These are phyloP conservation scores for Drosophila auraria DNA, from an alignment of 1,140 invertebrate species.

Conservation along the genomic window DNA sequence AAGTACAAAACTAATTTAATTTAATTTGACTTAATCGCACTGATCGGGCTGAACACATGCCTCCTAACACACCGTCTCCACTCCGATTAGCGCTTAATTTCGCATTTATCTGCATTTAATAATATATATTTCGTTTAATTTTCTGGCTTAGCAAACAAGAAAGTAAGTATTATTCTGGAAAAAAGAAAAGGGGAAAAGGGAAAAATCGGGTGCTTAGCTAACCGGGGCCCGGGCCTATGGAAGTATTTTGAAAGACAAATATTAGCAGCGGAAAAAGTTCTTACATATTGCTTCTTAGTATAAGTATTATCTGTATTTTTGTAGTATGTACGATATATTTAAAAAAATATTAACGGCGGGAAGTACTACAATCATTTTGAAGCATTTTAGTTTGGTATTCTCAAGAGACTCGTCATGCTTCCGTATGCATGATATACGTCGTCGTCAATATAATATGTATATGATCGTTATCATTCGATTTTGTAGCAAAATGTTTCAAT, in stretches of 20 bases:
- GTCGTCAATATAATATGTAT: constrained; percentile 48
- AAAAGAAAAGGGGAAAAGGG: not conserved
- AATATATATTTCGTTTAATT: constrained; percentile 6
- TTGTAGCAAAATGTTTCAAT: constrained; percentile 76
- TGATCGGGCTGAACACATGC: constrained; percentile 41
- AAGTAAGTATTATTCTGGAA: constrained; percentile 13
- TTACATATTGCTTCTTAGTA: constrained; percentile 43
- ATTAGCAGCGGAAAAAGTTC: constrained; percentile 59
- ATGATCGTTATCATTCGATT: constrained; percentile 68
- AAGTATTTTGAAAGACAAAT: constrained; percentile 71
- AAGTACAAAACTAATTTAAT: constrained; percentile 61
- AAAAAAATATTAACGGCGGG: constrained; percentile 82
- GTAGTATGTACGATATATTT: constrained; percentile 60
- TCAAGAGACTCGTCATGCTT: constrained; percentile 24
- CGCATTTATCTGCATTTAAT: constrained; percentile 2
- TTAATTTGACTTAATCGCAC: constrained; percentile 55
- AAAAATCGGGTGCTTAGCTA: constrained; percentile 19
- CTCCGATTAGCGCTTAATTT: constrained; percentile 5
- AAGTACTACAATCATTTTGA: constrained; percentile 81
- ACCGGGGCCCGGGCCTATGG: constrained; percentile 55
- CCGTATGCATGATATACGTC: constrained; percentile 7
- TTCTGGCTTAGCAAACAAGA: constrained; percentile 36
- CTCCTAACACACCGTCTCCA: constrained; percentile 1
- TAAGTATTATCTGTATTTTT: constrained; percentile 49
- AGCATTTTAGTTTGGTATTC: constrained; percentile 68